phyloP scores from a whole-genome alignment of 2,888 invertebrate genomes.

The Neelides folsomi region DNA sequence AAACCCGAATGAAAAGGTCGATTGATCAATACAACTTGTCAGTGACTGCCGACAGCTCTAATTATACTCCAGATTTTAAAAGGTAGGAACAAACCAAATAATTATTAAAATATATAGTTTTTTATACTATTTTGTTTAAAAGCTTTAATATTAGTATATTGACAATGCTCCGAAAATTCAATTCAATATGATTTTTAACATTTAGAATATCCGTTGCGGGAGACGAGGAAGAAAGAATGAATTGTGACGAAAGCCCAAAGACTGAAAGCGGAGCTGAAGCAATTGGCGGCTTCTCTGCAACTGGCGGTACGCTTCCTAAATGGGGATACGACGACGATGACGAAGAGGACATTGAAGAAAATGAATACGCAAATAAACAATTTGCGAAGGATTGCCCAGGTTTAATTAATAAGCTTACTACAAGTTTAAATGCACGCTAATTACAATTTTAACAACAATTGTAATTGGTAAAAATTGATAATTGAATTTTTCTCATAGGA shows the following conservation, averaged over 20 bases:
- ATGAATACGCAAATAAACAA: slow-evolving; percentile 10
- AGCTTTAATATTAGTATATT: background rate
- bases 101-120: no score
- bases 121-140: background rate
- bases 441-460: no score
- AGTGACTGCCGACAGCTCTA: no score
- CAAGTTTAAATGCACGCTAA: no score
- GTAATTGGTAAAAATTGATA: background rate
- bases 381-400: background rate
- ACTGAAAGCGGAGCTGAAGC: slow-evolving; percentile 2
- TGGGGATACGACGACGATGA: slow-evolving; percentile 9
- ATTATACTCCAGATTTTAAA: no score
- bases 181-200: background rate
- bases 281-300: slow-evolving; percentile 2
- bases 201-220: no score
- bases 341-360: slow-evolving; percentile 13
- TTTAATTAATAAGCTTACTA: no score
- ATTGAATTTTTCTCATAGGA: slow-evolving; percentile 39
- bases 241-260: background rate
- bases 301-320: background rate
- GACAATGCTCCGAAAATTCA: background rate
- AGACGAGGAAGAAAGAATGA: background rate
- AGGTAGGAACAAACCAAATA: no score
- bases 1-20: no score
- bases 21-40: no score